Evolutionary conservation across 2,797 vertebrate species (phyloP).

Genomic region (Botia almorhae): DNA sequence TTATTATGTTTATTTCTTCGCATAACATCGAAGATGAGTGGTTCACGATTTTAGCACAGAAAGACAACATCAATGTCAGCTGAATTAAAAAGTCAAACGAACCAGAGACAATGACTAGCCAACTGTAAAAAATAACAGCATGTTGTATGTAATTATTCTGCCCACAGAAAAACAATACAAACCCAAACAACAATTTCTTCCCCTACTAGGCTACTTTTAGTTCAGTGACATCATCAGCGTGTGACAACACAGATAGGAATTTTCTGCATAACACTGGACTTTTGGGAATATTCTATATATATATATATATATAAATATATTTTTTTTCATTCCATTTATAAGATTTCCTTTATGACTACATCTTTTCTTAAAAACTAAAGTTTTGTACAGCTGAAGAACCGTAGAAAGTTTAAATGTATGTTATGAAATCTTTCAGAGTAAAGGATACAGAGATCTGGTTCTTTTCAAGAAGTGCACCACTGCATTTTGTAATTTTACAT

Average conservation of each 20-base stretch:
- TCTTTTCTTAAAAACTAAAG: background rate
- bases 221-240: conserved; percentile 68
- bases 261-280: conserved; percentile 73
- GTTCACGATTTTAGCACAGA: background rate
- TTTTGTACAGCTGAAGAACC: background rate
- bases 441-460: conserved; percentile 18
- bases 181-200: conserved; percentile 58
- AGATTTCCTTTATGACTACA: background rate
- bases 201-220: conserved; percentile 76
- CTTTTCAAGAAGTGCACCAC: conserved; percentile 23
- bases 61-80: conserved; percentile 15
- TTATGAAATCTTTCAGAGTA: conserved; percentile 15
- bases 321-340: background rate
- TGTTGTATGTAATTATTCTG: conserved; percentile 34
- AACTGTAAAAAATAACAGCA: conserved; percentile 28
- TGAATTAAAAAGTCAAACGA: conserved; percentile 33
- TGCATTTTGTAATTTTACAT: conserved; percentile 2
- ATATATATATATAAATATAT: background rate
- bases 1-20: background rate
- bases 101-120: conserved; percentile 34
- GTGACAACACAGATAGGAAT: conserved; percentile 75
- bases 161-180: conserved; percentile 44
- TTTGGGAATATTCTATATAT: conserved; percentile 58
- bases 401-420: background rate
- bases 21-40: background rate